phyloP scores from a whole-genome alignment of 2,113 vertebrate species.

The Phylloscopus trochilus region DNA sequence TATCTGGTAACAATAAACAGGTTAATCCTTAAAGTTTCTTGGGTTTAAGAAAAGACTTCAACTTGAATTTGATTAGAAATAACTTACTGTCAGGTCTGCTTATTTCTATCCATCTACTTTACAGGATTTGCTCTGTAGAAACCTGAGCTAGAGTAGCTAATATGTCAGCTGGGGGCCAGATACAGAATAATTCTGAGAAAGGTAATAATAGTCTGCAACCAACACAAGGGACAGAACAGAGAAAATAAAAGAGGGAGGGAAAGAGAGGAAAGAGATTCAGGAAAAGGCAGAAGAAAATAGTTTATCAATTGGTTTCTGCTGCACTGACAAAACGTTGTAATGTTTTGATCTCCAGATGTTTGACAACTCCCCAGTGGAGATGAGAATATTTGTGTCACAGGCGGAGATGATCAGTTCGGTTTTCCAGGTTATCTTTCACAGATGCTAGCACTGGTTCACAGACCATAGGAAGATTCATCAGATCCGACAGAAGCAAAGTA shows the following conservation, averaged over 20 bases:
- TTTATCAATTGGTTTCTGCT: background rate
- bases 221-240: background rate
- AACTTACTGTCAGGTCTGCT: background rate
- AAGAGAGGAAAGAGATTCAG: background rate
- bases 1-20: slow-evolving; percentile 20
- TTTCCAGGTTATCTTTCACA: background rate
- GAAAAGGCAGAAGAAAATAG: background rate
- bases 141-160: background rate
- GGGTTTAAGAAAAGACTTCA: slow-evolving; percentile 4
- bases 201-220: background rate
- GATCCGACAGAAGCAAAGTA: background rate
- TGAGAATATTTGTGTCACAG: background rate
- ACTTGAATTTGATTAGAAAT: slow-evolving; percentile 23
- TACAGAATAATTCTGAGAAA: background rate
- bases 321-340: background rate
- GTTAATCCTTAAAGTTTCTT: background rate
- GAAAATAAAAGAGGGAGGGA: background rate
- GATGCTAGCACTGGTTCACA: background rate
- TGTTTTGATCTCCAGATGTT: background rate
- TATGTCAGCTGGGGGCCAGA: background rate
- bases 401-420: background rate
- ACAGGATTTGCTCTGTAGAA: background rate
- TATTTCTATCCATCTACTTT: background rate
- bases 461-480: background rate
- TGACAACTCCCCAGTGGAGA: background rate